These are phyloP conservation scores for Ictidomys tridecemlineatus DNA, from an alignment of 2,113 vertebrate genomes.

Conservation along the genomic window DNA sequence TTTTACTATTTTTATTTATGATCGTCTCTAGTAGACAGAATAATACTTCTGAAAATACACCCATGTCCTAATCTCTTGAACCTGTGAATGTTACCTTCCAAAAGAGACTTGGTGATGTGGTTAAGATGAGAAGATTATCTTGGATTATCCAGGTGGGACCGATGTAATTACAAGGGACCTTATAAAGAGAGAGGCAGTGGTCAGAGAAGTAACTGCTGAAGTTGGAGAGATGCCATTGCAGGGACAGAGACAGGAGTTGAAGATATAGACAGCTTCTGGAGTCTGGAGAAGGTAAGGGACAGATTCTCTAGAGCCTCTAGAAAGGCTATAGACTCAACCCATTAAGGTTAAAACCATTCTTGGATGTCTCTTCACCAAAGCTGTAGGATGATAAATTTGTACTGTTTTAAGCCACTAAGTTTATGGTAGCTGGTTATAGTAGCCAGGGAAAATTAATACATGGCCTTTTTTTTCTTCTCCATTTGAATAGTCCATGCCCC, in stretches of 20 bases:
- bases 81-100: not conserved
- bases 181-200: not conserved
- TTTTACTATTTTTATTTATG: not conserved
- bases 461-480: not conserved
- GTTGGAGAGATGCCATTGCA: not conserved
- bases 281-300: not conserved
- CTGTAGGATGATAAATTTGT: not conserved
- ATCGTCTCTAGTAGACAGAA: not conserved
- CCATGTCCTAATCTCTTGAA: constrained; percentile 10
- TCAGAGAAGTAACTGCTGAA: not conserved
- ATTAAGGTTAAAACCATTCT: not conserved
- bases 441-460: not conserved
- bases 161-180: not conserved
- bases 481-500: not conserved
- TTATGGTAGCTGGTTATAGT: not conserved
- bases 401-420: not conserved
- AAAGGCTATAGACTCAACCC: not conserved
- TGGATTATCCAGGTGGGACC: not conserved
- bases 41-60: not conserved
- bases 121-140: not conserved
- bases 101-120: not conserved
- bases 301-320: not conserved
- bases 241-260: not conserved
- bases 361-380: not conserved
- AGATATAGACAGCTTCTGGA: not conserved